A percentile compares a stretch with the other conserved stretches of the same genome.
Evolutionary conservation across 1,140 invertebrate genomes (phyloP).

Genomic region (Drosophila willistoni): DNA sequence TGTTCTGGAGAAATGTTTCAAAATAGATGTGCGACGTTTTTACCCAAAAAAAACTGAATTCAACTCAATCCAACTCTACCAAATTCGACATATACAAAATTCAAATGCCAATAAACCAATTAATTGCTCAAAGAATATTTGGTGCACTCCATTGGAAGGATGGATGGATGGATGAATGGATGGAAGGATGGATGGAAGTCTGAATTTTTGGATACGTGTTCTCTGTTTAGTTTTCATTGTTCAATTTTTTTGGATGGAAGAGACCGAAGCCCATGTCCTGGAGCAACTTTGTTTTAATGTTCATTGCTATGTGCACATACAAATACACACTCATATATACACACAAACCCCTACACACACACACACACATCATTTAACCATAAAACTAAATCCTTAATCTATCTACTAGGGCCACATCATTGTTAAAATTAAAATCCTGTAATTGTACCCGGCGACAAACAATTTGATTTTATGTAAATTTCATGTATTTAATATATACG

Average conservation of each 20-base stretch:
- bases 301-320: background rate
- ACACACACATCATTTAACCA: background rate
- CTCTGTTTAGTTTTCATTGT: background rate
- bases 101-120: background rate
- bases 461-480: conserved; percentile 9
- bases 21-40: background rate
- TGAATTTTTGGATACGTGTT: background rate
- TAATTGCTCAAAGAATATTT: background rate
- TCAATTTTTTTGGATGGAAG: conserved; percentile 7
- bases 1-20: background rate
- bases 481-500: conserved; percentile 10
- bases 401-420: background rate
- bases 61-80: background rate
- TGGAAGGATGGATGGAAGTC: background rate
- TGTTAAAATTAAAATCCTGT: conserved; percentile 8
- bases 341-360: background rate
- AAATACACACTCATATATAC: background rate
- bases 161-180: background rate
- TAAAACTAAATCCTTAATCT: conserved; percentile 4
- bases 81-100: background rate
- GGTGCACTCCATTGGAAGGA: background rate
- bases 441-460: conserved; percentile 1
- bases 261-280: background rate
- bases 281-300: conserved; percentile 3
- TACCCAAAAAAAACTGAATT: background rate